phyloP scores from a whole-genome alignment of 2,797 vertebrate genomes.

The Myripristis murdjan region DNA sequence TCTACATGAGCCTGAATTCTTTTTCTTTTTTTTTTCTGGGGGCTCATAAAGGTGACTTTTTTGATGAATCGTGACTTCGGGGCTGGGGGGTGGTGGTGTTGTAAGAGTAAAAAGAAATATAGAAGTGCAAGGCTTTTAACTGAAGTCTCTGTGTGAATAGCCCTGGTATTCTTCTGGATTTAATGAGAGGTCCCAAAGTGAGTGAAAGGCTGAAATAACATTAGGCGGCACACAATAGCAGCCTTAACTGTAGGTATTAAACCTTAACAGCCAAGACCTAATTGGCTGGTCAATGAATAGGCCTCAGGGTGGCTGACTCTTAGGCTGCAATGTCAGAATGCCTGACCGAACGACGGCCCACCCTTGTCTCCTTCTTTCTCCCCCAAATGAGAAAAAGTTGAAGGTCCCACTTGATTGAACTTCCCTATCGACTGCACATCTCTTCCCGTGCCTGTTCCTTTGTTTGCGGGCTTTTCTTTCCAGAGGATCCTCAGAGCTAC shows the following conservation, averaged over 20 bases:
- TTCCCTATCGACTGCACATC: constrained; percentile 73
- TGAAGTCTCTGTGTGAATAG: constrained; percentile 75
- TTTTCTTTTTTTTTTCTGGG: constrained; percentile 64
- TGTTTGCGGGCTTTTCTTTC: constrained; percentile 66
- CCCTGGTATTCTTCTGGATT: constrained; percentile 82
- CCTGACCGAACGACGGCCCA: constrained; percentile 65
- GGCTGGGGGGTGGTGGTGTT: constrained; percentile 36
- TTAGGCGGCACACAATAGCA: constrained; percentile 81
- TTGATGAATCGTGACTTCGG: constrained; percentile 71
- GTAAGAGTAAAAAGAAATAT: constrained; percentile 71
- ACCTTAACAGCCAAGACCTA: constrained; percentile 82
- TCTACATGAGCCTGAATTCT: constrained; percentile 39
- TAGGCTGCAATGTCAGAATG: constrained; percentile 72
- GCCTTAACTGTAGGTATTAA: constrained; percentile 86
- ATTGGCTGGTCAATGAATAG: constrained; percentile 84
- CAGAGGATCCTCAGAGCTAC: constrained; percentile 4
- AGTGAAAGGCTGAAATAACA: constrained; percentile 84
- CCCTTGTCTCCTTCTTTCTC: constrained; percentile 67
- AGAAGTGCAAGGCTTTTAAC: constrained; percentile 75
- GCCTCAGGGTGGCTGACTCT: constrained; percentile 69
- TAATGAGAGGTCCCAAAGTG: constrained; percentile 83
- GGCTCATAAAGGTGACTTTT: constrained; percentile 70
- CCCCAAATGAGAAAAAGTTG: constrained; percentile 76
- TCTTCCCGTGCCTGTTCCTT: constrained; percentile 55
- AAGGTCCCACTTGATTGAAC: constrained; percentile 73